Base-by-base conservation (phyloP, 2,797 vertebrate species). In the Lepilemur septentrionalis region DNA sequence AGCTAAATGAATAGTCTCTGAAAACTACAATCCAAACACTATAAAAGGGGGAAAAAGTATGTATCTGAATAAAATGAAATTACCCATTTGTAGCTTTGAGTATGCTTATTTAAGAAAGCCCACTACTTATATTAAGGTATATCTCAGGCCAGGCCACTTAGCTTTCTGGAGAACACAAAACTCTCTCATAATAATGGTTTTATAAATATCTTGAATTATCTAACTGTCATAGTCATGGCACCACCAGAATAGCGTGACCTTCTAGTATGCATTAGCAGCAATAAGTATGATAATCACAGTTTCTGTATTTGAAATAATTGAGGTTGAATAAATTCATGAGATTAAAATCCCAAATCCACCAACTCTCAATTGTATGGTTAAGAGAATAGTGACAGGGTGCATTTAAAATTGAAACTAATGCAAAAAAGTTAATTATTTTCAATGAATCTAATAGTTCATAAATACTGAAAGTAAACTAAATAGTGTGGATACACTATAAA, bases 1-100 rank as follows among this genome's bases (percentile, higher is more conserved):
- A 86, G n/a, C 10, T 83, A 96, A 96, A 85, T 1, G 11, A 95
- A 72, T 90, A 28, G 7, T 76, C 70, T 95, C 93, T 93, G 50
- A 93, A 90, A 97, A 46, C 7, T 59, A 84, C 14, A 89, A 23
- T 46, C 22, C 59, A 93, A 84, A 90, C 28, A 88, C 89, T 89
- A 30, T 70, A 46, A 90, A 32, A 69, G 17, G 35, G 38, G 50
- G 63, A 70, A 30, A 28, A 23, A 80, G 4, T 9, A 11, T 25
- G 25, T 72, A 50, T 55, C 9, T 38, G 25, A 13, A 48, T 92
- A 78, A 70, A 94, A 52, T 6, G 0, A 89, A 72, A 50, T 65
- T 63, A 72, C 4, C 17, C n/a, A 69, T 81, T 57, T 59, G 30
- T 61, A 52, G 5, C 22, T 61, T 10, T 30, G 23, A 38, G 3